Evolutionary conservation across 2,888 invertebrate species (phyloP).

Genomic region (Gymnosoma rotundatum): DNA sequence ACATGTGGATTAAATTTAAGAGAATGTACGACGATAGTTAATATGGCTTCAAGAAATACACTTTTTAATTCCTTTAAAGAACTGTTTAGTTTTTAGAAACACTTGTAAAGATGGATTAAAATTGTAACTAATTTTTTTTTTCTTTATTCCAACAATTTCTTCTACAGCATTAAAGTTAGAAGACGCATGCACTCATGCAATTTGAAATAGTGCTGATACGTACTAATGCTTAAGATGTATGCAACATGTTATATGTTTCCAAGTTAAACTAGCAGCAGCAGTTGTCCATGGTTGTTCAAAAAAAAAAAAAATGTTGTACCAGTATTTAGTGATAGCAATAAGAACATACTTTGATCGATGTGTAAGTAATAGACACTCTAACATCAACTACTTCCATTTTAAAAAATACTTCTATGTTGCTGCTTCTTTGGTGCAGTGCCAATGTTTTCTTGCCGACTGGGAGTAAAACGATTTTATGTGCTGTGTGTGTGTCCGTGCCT

Average conservation of each 20-base stretch:
- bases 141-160: conserved; percentile 28
- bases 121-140: not conserved
- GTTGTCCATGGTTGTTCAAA: conserved; percentile 22
- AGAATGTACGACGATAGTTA: too few species aligned
- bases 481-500: not conserved
- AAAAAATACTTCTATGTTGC: not conserved
- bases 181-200: not conserved
- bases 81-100: not conserved
- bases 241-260: conserved; percentile 39
- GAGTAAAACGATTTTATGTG: not conserved
- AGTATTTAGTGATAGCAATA: conserved; percentile 43
- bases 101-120: conserved; percentile 26
- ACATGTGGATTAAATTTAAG: too few species aligned
- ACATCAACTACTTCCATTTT: conserved; percentile 31
- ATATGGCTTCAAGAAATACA: too few species aligned
- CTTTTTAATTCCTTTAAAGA: not conserved
- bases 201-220: conserved; percentile 19
- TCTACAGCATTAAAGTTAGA: conserved; percentile 8
- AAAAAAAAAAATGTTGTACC: not conserved
- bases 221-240: conserved; percentile 51
- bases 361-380: conserved; percentile 40
- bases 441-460: conserved; percentile 7
- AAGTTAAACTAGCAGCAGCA: conserved; percentile 26
- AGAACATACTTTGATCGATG: conserved; percentile 55
- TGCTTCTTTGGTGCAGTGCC: conserved; percentile 3